Evolutionary conservation across 64 coral and sea anemone species (phyloP), one percentile per base, ranked within the genome.

Genomic region (Catalaphyllia jardinei): DNA sequence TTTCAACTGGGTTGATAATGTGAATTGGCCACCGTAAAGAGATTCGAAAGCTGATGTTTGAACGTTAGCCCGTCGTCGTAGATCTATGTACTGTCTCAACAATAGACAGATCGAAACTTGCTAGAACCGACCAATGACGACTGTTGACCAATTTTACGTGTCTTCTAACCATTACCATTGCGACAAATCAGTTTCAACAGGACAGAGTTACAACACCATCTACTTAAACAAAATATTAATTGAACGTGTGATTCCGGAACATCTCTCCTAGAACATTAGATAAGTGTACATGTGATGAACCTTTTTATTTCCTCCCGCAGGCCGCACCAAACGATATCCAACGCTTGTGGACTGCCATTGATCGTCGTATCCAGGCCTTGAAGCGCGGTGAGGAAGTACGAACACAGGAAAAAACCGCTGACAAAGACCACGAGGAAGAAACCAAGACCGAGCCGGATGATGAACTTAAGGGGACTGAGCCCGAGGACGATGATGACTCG

Each of bases 281-380:
- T 8, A 69, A n/a, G 10, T 28, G 20, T 69, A 25, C 12, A 39
- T 59, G 14, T 17, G 19, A n/a, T 76, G 11, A n/a, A 13, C 15
- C 15, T 78, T 0, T 92, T 25, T 86, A 10, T 38, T 12, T 28
- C 87, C 9, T 62, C 22, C 67, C 55, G 4, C 57, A 99, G 97
- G 94, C 93, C 29, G 90, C 93, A 55, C 94, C 97, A 20, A 95
- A 95, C 71, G 97, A 99, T 46, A 95, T 95, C 55, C 87, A 93
- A 16, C 94, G 93, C 0, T 57, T 99, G 15, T 99, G 89, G 73
- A 99, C 97, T 35, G 97, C 97, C 49, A 93, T 99, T 42, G 97
- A 99, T 81, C 82, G 97, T 54, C 94, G 97, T 71, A 99, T 99
- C 80, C 90, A 95, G 61, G 91, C 97, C 24, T 77, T 99, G 16